Evolutionary conservation across 53 echinoderm and acorn worm genomes (phyloP), one percentile per base, ranked within the genome.

Genomic region (Astropecten irregularis): DNA sequence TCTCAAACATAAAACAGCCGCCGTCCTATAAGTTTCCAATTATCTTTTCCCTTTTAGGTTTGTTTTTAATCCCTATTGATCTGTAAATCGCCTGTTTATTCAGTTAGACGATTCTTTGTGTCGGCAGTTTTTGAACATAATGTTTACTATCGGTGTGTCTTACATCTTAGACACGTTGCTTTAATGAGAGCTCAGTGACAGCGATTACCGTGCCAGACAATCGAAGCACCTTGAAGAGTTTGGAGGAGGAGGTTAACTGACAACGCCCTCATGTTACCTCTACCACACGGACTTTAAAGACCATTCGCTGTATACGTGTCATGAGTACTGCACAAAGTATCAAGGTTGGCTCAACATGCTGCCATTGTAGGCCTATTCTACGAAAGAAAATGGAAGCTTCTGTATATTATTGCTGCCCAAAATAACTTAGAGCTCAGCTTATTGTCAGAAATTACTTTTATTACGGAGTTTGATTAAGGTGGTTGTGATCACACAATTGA

Each of bases 1-100:
- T 51, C 3, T 20, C 16, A 22, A 25, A 40, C 68, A 68, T 42
- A 14, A 68, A 68, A 68, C 31, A 68, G 68, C 40, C 44, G 47
- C 40, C 11, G 68, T 14, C 21, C 6, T 23, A 68, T 68, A 13
- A 46, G 46, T 46, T 47, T 25, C 3, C 58, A 58, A 26, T 58
- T 58, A 58, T 58, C 35, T 33, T 33, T 33, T 33, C n/a, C n/a
- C n/a, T 58, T 58, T 32, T 11, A 62, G 62, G 62, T 33, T 62
- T 62, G 13, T 29, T n/a, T n/a, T 8, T 15, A 70, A 70, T 70
- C 70, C 70, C 32, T 70, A 70, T 70, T 70, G 70, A 49, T 49
- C 70, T 18, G 33, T 70, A 70, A 70, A 70, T 70, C 50, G 70
- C 19, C 28, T 50, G 32, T 70, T 70, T 70, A 70, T 32, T 70